A percentile compares a stretch with the other conserved stretches of the same genome.
phyloP scores from a whole-genome alignment of 2,113 vertebrate species.

The Eclectus roratus region DNA sequence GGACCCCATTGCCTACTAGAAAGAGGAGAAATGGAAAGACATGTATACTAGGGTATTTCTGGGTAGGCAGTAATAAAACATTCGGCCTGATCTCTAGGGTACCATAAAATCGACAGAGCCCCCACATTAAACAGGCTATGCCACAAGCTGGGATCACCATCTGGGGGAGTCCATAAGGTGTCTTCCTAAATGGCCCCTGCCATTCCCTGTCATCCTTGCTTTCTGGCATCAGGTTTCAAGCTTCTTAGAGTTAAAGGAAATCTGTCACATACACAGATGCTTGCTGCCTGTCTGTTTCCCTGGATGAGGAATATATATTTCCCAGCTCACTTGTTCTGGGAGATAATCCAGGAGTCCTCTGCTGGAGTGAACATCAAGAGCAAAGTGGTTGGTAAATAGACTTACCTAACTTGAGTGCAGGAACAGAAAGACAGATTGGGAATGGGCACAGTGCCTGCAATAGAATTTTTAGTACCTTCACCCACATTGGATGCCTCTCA shows the following conservation, averaged over 20 bases:
- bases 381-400: neutral
- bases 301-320: neutral
- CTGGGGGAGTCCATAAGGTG: accelerated
- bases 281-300: neutral
- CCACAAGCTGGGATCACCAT: neutral
- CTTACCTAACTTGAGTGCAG: neutral
- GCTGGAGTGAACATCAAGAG: neutral
- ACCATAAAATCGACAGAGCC: neutral
- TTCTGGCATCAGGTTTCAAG: neutral
- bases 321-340: neutral
- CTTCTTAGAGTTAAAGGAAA: neutral
- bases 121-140: neutral
- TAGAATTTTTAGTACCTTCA: neutral
- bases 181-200: neutral
- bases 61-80: neutral
- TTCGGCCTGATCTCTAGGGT: neutral
- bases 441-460: neutral
- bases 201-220: neutral
- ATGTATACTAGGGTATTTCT: neutral
- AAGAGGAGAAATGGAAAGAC: neutral
- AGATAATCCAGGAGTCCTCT: neutral
- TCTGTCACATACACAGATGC: neutral
- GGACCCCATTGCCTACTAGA: neutral
- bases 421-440: neutral
- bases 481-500: neutral